Evolutionary conservation across 2,888 invertebrate genomes (phyloP), one percentile per base, ranked within the genome.

Genomic region (Alitta virens): DNA sequence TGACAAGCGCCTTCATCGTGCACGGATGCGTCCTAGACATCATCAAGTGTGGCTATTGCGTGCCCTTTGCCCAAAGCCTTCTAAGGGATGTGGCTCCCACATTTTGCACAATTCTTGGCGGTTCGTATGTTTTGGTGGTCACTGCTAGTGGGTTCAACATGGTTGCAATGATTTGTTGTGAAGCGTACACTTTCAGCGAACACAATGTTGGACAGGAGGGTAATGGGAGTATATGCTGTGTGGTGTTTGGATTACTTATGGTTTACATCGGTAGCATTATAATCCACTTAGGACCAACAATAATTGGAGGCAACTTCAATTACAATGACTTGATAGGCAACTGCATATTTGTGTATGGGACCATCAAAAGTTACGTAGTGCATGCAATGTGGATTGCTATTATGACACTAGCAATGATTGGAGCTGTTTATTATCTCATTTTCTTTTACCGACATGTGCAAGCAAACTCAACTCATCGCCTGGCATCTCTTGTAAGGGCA

Each of bases 161-260:
- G 70, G 76, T 82, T 14, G 80, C 81, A n/a, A 81, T 81, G 77
- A 76, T 80, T 21, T 80, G 80, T 60, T 77, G 80, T 3, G 82
- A 82, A 67, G 82, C 80, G 9, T 79, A 79, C 68, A 75, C 78
- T 2, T 80, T 81, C 64, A 77, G 78, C 23, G 79, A 81, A 60
- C 72, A 74, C 49, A 78, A 79, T 56, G 62, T 66, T 2, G 71
- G 67, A n/a, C 74, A 76, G 1, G 74, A 77, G 61, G 72, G 76
- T 0, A 71, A 71, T 33, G 80, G 80, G 27, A 78, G 78, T 23
- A 55, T 78, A 24, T 78, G 78, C 67, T 81, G 81, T 70, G 74
- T 81, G 5, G 62, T 78, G 2, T 82, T 82, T 68, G 82, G 82
- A 26, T 71, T 81, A 38, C 64, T 79, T 38, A 75, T 81, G 69